Base-by-base conservation (phyloP, 2,888 invertebrate species). In the Machimus atricapillus region DNA sequence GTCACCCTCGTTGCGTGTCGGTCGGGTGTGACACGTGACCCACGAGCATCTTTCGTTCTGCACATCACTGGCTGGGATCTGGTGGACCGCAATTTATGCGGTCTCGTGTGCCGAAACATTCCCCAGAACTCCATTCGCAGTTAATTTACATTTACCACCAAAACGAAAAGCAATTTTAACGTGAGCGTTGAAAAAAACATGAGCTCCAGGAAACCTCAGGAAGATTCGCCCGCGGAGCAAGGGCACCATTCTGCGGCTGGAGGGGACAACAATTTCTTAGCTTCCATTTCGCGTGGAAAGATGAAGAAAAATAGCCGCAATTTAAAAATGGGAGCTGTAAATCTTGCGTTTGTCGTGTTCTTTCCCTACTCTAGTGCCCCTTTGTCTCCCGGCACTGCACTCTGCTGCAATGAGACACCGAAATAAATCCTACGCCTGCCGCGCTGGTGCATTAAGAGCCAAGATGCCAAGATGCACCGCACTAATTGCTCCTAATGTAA, bases 401-500 rank as follows among this genome's bases (percentile, higher is more conserved):
- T 46, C 43, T 27, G 8, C 16, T 66, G 66, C 37, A 83, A 66
- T 19, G 19, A 83, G 19, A 66, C 37, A 66, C 58, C 19, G 19
- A 83, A 66, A 83, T 83, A 83, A 66, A 66, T 56, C 34, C 7
- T 31, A 83, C n/a, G 40, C 40, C 40, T 34, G 66, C 23, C 34
- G n/a, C 12, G 66, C 12, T 66, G 66, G 66, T 83, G 82, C 34
- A 83, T 83, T 83, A 83, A 52, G 12, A 66, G 66, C 14, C 8
- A 14, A 40, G 82, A 34, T 83, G 9, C 82, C 66, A 27, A 66
- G 82, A 34, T 83, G 9, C 82, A 23, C 3, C 82, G 3, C 34
- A 83, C 82, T 83, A 83, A 83, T 83, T 37, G 66, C 82, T 66
- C 37, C 40, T 83, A 83, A 83, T 83, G 82, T 83, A 83, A 66